phyloP scores from a whole-genome alignment of 2,888 invertebrate genomes.

The Julus scanicus region DNA sequence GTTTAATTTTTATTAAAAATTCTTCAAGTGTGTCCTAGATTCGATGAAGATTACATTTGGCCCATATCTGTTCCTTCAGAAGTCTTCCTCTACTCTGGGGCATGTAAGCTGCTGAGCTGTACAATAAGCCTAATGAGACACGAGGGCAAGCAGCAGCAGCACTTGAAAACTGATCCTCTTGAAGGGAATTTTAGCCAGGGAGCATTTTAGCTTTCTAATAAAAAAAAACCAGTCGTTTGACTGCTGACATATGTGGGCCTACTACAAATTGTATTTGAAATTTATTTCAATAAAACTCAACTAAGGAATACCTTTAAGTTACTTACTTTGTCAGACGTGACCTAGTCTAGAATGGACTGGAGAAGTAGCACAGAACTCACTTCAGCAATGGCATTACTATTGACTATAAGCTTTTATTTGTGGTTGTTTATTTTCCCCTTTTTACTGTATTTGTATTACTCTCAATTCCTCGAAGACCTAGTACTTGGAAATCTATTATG shows the following conservation, averaged over 20 bases:
- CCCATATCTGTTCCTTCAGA: conserved; percentile 25
- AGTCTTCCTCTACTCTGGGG: neutral
- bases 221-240: neutral
- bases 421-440: conserved; percentile 36
- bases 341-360: neutral
- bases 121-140: conserved; percentile 27
- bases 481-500: neutral
- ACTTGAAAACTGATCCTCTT: conserved; percentile 35
- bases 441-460: conserved; percentile 3
- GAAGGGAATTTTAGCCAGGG: neutral
- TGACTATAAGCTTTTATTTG: conserved; percentile 22
- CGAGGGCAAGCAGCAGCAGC: conserved; percentile 17
- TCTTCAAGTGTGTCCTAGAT: conserved; percentile 28
- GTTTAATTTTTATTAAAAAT: conserved; percentile 15
- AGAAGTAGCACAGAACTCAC: neutral
- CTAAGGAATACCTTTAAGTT: neutral
- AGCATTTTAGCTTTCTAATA: neutral
- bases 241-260: neutral
- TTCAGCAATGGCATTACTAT: neutral
- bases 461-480: conserved; percentile 5
- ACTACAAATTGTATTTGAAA: conserved; percentile 22
- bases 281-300: conserved; percentile 38
- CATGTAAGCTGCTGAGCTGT: neutral
- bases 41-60: conserved; percentile 11
- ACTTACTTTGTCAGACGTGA: neutral